phyloP scores from a whole-genome alignment of 2,888 invertebrate genomes.

The Augochlorella aurata region DNA sequence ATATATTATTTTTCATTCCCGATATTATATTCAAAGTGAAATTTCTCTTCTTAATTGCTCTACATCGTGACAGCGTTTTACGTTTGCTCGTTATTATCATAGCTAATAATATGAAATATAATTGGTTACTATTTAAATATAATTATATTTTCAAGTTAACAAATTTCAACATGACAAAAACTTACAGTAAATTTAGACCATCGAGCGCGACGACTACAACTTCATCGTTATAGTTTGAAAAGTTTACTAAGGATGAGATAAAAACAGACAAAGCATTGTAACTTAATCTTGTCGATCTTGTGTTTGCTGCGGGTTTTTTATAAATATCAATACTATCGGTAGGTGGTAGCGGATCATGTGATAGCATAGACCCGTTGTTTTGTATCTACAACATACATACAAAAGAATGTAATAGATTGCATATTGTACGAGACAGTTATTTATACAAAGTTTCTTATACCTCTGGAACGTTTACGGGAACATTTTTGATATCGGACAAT shows the following conservation, averaged over 20 bases:
- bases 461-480: conserved; percentile 84
- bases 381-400: conserved; percentile 78
- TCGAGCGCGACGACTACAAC: conserved; percentile 55
- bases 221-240: conserved; percentile 84
- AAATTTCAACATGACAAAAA: conserved; percentile 23
- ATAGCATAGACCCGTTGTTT: conserved; percentile 85
- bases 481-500: conserved; percentile 88
- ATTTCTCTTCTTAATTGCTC: conserved; percentile 6
- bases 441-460: conserved; percentile 78
- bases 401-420: conserved; percentile 13
- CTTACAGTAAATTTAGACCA: conserved; percentile 68
- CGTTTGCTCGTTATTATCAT: conserved; percentile 53
- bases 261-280: conserved; percentile 79
- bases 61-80: neutral
- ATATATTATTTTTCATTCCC: conserved; percentile 1
- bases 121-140: neutral
- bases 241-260: conserved; percentile 88
- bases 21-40: conserved; percentile 13
- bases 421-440: neutral
- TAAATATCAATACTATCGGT: conserved; percentile 89
- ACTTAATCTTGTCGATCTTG: conserved; percentile 66
- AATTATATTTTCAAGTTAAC: neutral
- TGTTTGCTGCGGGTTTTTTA: conserved; percentile 82
- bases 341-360: conserved; percentile 92
- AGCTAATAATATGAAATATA: conserved; percentile 38